A percentile compares a stretch with the other conserved stretches of the same genome.
Conservation (phyloP, 2,888 invertebrate species). For the Dermolepida albohirtum region DNA sequence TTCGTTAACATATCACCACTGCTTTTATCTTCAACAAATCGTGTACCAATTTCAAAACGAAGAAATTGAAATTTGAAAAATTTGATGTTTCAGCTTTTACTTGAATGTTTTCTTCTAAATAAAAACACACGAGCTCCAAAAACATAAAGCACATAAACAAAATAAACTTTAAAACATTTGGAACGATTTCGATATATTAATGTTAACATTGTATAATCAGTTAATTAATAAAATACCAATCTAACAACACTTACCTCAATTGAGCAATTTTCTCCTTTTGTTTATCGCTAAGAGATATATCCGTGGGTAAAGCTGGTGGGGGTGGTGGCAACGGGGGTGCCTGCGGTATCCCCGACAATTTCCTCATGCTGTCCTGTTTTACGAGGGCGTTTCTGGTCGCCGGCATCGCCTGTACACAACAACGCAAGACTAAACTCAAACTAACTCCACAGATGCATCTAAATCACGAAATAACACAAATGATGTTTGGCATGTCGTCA, state of each 20-base stretch:
- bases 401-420: conserved; percentile 56
- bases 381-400: conserved; percentile 60
- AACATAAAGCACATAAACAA: no score
- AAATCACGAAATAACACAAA: conserved; percentile 1
- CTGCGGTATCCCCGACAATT: conserved; percentile 55
- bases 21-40: no score
- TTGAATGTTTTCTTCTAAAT: no score
- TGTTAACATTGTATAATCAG: no score
- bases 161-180: no score
- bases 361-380: conserved; percentile 60
- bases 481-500: conserved; percentile 31
- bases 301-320: conserved; percentile 69
- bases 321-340: conserved; percentile 66
- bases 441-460: conserved; percentile 5
- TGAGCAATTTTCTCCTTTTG: conserved; percentile 78
- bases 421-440: conserved; percentile 16
- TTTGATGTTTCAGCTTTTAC: no score
- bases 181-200: no score
- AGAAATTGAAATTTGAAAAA: no score
- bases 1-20: no score
- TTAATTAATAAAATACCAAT: not conserved
- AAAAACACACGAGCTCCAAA: no score
- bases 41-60: no score
- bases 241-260: conserved; percentile 70
- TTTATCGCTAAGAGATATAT: conserved; percentile 68